Base-by-base conservation (phyloP, 2,888 invertebrate genomes). In the Prenolepis imparis region DNA sequence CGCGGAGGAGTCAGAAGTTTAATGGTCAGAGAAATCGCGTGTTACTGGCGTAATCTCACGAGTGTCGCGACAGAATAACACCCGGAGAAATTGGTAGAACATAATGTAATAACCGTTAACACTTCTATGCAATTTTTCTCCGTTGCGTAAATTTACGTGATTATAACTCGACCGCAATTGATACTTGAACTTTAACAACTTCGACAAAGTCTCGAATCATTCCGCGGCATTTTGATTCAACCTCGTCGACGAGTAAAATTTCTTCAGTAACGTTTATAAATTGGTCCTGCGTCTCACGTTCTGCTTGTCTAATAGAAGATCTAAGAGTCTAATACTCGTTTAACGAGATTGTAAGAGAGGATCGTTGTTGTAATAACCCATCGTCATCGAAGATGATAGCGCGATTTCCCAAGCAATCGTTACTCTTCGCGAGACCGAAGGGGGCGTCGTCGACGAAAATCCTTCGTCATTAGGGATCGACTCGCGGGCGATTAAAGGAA, bases 21-120 rank as follows among this genome's bases (percentile, higher is more conserved):
- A 82, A 86, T 55, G 83, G 63, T 70, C 39, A 81, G 55, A 77
- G 77, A 88, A 88, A 88, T 88, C 82, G 86, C 81, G 77, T 59
- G 74, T 80, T 67, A 48, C 55, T 81, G 28, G 21, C 48, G 67
- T 83, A 83, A 75, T 59, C 75, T 83, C 75, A 83, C 57, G 70
- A 74, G 59, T 52, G 67, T 75, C 70, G 77, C 44, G 75, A 36
- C 21, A 84, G 39, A 82, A 88, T 84, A 88, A 86, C 74, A 63
- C 48, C 21, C 21, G 32, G 68, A 41, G 88, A 88, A 83, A 88
- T 86, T 87, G 36, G 59, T 73, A 32, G 44, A 57, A 80, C 64
- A 82, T 41, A 41, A 66, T 77, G 78, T 32, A 48, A 61, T 77
- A 72, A 82, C 82, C 67, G 66, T 48, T 41, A 55, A 74, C 41